These are phyloP conservation scores for Rhyacichthys aspro DNA, from an alignment of 2,797 vertebrate genomes.

Conservation along the genomic window DNA sequence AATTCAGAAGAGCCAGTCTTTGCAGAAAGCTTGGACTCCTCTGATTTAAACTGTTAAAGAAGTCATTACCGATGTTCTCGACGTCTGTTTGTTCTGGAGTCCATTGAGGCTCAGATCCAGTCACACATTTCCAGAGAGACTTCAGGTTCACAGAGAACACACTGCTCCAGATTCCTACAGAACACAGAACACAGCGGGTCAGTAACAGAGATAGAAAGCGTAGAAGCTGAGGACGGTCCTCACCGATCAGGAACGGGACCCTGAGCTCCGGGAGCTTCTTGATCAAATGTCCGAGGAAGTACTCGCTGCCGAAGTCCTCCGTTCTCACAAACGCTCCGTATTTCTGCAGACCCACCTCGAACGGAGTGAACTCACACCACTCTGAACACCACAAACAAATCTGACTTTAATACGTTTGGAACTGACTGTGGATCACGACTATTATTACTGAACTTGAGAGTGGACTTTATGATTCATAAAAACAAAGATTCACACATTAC, in stretches of 20 bases:
- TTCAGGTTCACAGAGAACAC: slow-evolving; percentile 81
- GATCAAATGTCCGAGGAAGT: slow-evolving; percentile 75
- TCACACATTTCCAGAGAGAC: slow-evolving; percentile 74
- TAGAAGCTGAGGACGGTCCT: too few relatives aligned
- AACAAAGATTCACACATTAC: too few relatives aligned
- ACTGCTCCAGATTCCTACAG: slow-evolving; percentile 89
- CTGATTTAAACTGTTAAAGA: too few relatives aligned
- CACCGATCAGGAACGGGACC: slow-evolving; percentile 76
- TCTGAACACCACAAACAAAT: slow-evolving; percentile 51
- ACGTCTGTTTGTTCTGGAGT: slow-evolving; percentile 63
- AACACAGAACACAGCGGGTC: too few relatives aligned
- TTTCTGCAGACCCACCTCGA: slow-evolving; percentile 78
- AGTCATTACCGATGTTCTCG: slow-evolving; percentile 66
- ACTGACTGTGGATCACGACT: too few relatives aligned
- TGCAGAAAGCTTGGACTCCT: too few relatives aligned
- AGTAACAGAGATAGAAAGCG: too few relatives aligned
- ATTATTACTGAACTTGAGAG: too few relatives aligned
- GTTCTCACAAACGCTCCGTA: slow-evolving; percentile 75
- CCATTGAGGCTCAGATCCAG: slow-evolving; percentile 67
- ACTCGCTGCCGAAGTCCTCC: slow-evolving; percentile 79
- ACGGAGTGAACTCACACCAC: slow-evolving; percentile 83
- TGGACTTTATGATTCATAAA: too few relatives aligned
- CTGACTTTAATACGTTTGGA: too few relatives aligned
- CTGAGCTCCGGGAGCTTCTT: slow-evolving; percentile 73
- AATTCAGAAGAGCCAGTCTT: too few relatives aligned